Conservation (phyloP, 2,113 vertebrate genomes). For the Sinocyclocheilus anshuiensis region DNA sequence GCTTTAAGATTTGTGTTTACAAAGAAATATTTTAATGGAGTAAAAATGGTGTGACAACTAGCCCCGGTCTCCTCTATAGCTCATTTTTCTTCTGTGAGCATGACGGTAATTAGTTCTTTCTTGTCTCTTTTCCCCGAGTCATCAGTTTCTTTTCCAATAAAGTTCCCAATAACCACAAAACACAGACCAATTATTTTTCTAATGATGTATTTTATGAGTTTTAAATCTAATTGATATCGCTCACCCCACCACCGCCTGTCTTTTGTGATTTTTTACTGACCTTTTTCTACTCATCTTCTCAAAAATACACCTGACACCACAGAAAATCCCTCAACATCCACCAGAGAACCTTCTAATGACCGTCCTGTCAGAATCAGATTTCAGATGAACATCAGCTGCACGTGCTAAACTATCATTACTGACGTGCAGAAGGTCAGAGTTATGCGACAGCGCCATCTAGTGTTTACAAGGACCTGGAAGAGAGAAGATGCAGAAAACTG, state of each 20-base stretch:
- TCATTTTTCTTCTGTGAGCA: background rate
- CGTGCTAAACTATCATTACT: background rate
- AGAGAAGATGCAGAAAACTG: background rate
- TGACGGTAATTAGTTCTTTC: background rate
- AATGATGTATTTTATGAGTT: background rate
- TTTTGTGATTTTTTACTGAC: background rate
- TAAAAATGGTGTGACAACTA: background rate
- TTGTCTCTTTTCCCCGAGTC: background rate
- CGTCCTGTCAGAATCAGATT: background rate
- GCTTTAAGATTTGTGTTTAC: background rate
- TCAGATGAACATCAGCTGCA: background rate
- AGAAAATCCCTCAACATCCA: background rate
- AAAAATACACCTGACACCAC: background rate
- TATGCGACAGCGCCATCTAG: constrained; percentile 43
- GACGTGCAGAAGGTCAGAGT: too few relatives aligned
- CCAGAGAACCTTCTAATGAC: background rate
- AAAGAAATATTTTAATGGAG: background rate
- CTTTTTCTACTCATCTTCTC: background rate
- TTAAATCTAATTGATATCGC: background rate
- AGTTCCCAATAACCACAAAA: background rate
- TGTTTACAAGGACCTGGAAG: background rate
- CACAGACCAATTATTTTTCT: background rate
- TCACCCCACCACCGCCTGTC: background rate
- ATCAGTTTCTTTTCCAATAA: background rate
- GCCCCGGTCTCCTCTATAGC: background rate